Percentiles rank a stretch among this genome's conserved stretches.
These are phyloP conservation scores for Ophiodon elongatus DNA, from an alignment of 2,113 vertebrate genomes.

Conservation along the genomic window DNA sequence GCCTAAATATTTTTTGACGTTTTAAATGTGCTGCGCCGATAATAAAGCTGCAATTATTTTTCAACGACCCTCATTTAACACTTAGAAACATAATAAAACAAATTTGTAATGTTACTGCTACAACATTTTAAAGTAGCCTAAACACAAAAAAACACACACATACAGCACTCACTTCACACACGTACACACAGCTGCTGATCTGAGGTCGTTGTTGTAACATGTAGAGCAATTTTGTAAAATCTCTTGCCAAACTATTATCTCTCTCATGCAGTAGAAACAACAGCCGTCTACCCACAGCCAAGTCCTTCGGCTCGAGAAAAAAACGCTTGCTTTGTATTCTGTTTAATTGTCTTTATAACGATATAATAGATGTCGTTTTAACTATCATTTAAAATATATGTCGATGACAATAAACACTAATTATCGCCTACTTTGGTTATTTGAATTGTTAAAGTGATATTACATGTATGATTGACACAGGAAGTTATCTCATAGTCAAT, in stretches of 20 bases:
- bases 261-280: conserved; percentile 40
- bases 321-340: conserved; percentile 1
- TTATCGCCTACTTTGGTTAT: background rate
- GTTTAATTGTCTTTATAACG: background rate
- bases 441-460: background rate
- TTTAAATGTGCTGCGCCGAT: conserved; percentile 21
- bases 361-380: conserved; percentile 12
- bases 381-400: conserved; percentile 18
- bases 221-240: conserved; percentile 63
- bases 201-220: conserved; percentile 76
- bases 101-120: conserved; percentile 30
- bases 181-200: conserved; percentile 48
- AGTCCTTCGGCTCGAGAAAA: conserved; percentile 1
- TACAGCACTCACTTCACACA: background rate
- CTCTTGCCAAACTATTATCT: conserved; percentile 66
- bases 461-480: background rate
- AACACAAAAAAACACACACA: background rate
- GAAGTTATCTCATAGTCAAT: background rate
- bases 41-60: conserved; percentile 32
- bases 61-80: conserved; percentile 1
- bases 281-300: conserved; percentile 9
- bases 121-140: conserved; percentile 31
- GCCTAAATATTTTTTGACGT: background rate
- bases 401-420: background rate
- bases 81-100: conserved; percentile 35